These are phyloP conservation scores for Mobula birostris DNA, from an alignment of 2,113 vertebrate species.

Conservation along the genomic window DNA sequence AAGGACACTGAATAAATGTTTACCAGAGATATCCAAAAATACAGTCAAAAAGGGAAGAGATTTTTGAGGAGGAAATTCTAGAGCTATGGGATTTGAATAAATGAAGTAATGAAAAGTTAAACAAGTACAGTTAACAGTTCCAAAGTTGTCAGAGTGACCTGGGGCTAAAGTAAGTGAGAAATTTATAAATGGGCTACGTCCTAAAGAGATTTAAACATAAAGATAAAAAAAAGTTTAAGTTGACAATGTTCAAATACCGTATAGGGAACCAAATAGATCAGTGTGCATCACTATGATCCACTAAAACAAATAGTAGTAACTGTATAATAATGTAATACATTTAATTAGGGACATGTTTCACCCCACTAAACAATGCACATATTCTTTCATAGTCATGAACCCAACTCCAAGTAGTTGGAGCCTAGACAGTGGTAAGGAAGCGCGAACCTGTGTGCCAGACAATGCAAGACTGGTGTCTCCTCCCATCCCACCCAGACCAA, in stretches of 20 bases:
- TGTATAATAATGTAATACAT: constrained; percentile 1
- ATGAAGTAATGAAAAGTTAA: background rate
- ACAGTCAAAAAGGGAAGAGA: background rate
- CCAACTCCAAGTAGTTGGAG: constrained; percentile 91
- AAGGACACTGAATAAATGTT: background rate
- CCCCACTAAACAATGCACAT: background rate
- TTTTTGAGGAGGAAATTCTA: background rate
- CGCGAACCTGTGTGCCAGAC: constrained; percentile 70
- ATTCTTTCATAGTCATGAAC: constrained; percentile 67
- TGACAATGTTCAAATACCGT: background rate
- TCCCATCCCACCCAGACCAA: constrained; percentile 88
- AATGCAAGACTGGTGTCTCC: constrained; percentile 78
- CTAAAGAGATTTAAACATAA: background rate
- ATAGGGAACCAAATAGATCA: background rate
- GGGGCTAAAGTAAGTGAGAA: background rate
- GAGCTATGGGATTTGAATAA: background rate
- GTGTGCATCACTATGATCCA: background rate
- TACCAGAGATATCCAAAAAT: background rate
- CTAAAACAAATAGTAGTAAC: background rate
- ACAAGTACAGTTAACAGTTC: background rate
- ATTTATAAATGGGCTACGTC: background rate
- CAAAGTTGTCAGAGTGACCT: background rate
- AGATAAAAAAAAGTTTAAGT: background rate
- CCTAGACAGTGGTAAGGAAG: constrained; percentile 88
- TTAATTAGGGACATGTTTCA: background rate